Base-by-base conservation (phyloP, 2,113 vertebrate species). In the Edolisoma coerulescens region DNA sequence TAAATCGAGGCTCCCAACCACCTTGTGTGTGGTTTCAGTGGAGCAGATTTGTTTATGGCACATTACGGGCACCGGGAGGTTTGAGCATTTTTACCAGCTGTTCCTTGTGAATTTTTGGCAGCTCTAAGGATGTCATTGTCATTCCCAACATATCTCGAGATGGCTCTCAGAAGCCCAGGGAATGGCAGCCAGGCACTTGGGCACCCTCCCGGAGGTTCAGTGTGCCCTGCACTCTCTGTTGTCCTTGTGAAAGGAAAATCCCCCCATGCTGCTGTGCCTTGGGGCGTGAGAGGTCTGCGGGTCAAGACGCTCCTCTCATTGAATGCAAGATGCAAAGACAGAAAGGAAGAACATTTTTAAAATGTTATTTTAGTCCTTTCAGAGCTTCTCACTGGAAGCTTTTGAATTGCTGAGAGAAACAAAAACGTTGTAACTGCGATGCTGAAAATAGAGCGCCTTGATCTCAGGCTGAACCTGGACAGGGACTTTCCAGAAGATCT, bases 51-150 rank as follows among this genome's bases (percentile, higher is more conserved):
- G 91, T 94, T 95, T 93, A 84, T 4, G 3, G 71, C 63, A 16
- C n/a, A 74, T 74, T 92, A 91, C 87, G 94, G 91, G 84, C 92
- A 83, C 70, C 21, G 92, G 53, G 89, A 96, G 84, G 57, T 76
- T 87, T 89, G 37, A 96, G 75, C 73, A 49, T 82, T 89, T 96
- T 95, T 65, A 76, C 84, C 95, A 95, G 92, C 95, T 95, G 95
- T 79, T 96, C 84, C 69, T 50, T 89, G 80, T 57, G 84, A 50
- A 68, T 68, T 79, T 88, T 49, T 94, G 92, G 88, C 95, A 96
- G 90, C 88, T 75, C 44, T 84, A 32, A 11, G 85, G 85, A 78
- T 84, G 69, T 59, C 92, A 81, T 54, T 94, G 93, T 92, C 73
- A 61, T 87, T 89, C 69, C 76, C 83, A 81, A 3, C 44, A 22